Base-by-base conservation (phyloP, 2,113 vertebrate genomes). In the Erpornis zantholeuca region DNA sequence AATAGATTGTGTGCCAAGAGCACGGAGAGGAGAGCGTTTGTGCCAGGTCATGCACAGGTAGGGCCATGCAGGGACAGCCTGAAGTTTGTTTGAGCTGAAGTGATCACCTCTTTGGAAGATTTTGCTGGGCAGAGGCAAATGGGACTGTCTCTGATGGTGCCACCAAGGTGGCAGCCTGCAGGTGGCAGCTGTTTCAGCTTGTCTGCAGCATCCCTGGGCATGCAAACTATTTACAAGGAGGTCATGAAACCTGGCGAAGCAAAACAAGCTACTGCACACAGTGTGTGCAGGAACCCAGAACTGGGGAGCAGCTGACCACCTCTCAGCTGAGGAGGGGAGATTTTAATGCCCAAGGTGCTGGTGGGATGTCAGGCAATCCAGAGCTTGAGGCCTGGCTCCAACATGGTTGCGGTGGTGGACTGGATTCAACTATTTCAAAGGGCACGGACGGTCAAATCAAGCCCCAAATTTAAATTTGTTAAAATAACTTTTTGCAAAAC, bases 401-500 rank as follows among this genome's bases (percentile, higher is more conserved):
- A 10, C 12, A 9, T 20, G 38, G 86, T 57, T 94, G 86, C 0
- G 10, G 80, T 4, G 2, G 35, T 94, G 94, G 95, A 86, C n/a
- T 49, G 42, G 57, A 68, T 92, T 94, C 94, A 96, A 95, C 80
- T 95, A 96, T 97, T 95, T 82, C 65, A 79, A 94, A 97, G 95
- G 96, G 86, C 83, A 86, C 61, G 2, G 69, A 49, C 6, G 31
- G 95, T 96, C 88, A 95, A 64, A 86, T 66, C 19, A 1, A 92
- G 80, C 24, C 86, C 88, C 91, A 91, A 82, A 96, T 97, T 96
- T 95, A 95, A 94, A 96, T 94, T 84, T 71, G 91, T 92, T 95
- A 96, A 97, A 97, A 97, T 96, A 97, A 93, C 94, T 94, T 96
- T 68, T 90, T 86, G 89, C 80, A 89, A 96, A 95, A 96, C 95